Evolutionary conservation across 1,140 invertebrate species (phyloP).

Genomic region (Ostrea denselamellosa): DNA sequence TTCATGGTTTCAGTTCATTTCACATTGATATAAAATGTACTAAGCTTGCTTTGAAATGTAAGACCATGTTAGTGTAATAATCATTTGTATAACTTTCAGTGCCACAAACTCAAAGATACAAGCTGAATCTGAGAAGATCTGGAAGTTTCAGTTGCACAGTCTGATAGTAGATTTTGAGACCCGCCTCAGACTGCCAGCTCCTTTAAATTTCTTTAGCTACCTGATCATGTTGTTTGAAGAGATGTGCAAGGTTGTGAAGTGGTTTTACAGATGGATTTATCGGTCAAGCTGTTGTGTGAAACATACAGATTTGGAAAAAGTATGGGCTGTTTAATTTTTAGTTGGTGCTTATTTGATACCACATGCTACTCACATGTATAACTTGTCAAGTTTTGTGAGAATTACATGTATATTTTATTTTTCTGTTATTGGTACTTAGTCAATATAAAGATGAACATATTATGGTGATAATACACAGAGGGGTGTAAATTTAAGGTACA

Average conservation of each 20-base stretch:
- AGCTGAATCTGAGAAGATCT: conserved; percentile 75
- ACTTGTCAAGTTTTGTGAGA: no score
- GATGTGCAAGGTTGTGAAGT: conserved; percentile 37
- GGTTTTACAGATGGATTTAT: conserved; percentile 10
- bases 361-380: no score
- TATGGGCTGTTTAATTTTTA: background rate
- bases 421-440: no score
- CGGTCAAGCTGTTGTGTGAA: conserved; percentile 19
- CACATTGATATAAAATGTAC: no score
- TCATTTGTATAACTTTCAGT: conserved; percentile 59
- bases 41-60: no score
- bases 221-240: conserved; percentile 46
- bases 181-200: conserved; percentile 67
- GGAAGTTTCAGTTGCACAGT: conserved; percentile 79
- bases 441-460: no score
- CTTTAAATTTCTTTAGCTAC: conserved; percentile 61
- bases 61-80: background rate
- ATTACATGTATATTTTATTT: no score
- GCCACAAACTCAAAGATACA: conserved; percentile 73
- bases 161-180: conserved; percentile 79
- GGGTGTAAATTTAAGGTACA: no score
- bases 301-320: background rate
- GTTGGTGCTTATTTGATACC: no score
- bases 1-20: no score
- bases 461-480: no score